A percentile compares a stretch with the other conserved stretches of the same genome.
Evolutionary conservation across 2,113 vertebrate species (phyloP).

Genomic region (Circaetus gallicus): DNA sequence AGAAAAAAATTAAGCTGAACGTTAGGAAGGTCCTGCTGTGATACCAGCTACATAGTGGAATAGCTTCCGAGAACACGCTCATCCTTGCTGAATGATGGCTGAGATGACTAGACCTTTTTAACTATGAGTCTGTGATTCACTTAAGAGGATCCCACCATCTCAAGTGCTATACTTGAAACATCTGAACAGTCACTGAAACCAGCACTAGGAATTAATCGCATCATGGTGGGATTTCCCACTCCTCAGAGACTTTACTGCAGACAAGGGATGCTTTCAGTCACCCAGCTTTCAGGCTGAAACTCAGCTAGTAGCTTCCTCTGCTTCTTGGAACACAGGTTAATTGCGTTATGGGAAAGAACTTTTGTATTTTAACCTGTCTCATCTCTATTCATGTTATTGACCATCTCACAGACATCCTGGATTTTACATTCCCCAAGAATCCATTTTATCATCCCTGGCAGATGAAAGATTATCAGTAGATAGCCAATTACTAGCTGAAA

Average conservation of each 20-base stretch:
- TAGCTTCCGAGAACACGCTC: neutral
- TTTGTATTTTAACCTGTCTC: neutral
- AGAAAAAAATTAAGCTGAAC: neutral
- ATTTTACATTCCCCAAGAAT: neutral
- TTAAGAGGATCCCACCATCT: neutral
- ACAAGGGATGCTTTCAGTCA: neutral
- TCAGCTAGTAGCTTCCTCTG: neutral
- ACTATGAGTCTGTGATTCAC: neutral
- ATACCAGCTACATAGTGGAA: neutral
- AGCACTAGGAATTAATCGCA: neutral
- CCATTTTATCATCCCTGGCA: neutral
- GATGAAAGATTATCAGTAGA: neutral
- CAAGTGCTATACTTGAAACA: neutral
- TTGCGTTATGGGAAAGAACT: neutral
- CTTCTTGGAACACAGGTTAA: neutral
- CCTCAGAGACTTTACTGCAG: neutral
- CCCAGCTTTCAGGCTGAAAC: neutral
- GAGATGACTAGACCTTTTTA: neutral
- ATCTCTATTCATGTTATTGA: neutral
- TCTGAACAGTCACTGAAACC: neutral
- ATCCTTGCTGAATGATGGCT: neutral
- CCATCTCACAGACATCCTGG: neutral
- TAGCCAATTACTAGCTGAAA: neutral
- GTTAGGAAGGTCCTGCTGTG: neutral
- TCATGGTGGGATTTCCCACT: neutral